Base-by-base conservation (phyloP, 2,113 vertebrate species). In the Lota lota region DNA sequence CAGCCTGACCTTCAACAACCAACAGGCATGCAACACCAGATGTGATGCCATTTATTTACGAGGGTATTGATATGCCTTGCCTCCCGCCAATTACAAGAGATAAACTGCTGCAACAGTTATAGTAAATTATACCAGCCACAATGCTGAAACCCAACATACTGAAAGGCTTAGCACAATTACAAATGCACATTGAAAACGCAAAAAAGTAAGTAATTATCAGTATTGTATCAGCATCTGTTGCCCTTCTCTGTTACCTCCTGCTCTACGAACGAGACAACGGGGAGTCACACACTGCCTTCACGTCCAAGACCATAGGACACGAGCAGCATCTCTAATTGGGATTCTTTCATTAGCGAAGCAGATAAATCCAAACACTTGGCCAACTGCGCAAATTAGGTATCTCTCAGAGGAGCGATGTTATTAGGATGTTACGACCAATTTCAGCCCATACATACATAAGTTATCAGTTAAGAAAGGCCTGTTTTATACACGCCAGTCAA, bases 371-470 rank as follows among this genome's bases (percentile, higher is more conserved):
- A 86, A 82, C 56, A 79, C 79, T 84, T 75, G 76, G 81, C 73
- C 70, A 83, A 82, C 68, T 73, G 67, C 54, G 68, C 83, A 84
- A 18, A 81, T 87, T 86, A 88, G 80, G 79, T 69, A 16, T 79
- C 74, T 83, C 74, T 69, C 28, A 20, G 56, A 69, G 70, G 75
- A 79, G 68, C 64, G 70, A 81, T 79, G 83, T 85, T 81, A 85
- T 87, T 83, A 83, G 84, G 79, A 81, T 73, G 77, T 84, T 80
- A 86, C 79, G 81, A 86, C 77, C 60, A 66, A 82, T 77, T 74
- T 56, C 28, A 83, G 59, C n/a, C 65, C 71, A 87, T 81, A 83
- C 87, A 91, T 82, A 84, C 87, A 89, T 85, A 86, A 85, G 80
- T 83, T 63, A 90, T 88, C 75, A 80, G 77, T 76, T 10, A 80